Evolutionary conservation across 2,888 invertebrate genomes (phyloP).

Genomic region (Marronus borbonicus): DNA sequence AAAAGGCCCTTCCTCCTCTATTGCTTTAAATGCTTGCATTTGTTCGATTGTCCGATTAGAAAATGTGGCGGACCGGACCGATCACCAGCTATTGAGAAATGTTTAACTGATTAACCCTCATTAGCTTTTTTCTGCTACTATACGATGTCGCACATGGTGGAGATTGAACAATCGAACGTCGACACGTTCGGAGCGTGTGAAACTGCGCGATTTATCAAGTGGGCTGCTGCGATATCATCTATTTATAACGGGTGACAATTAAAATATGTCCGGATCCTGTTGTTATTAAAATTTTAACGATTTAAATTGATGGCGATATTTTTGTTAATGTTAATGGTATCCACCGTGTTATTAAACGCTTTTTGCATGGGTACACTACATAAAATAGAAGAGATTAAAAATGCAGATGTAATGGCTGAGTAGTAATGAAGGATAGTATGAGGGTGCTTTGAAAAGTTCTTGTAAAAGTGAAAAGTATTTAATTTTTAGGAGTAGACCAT

Average conservation of each 20-base stretch:
- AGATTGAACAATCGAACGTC: conserved; percentile 64
- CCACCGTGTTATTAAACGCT: too few relatives aligned
- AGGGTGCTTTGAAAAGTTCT: too few relatives aligned
- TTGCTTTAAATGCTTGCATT: background rate
- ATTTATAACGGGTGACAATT: conserved; percentile 68
- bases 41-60: conserved; percentile 23
- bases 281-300: conserved; percentile 47
- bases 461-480: too few relatives aligned
- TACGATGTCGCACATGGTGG: background rate
- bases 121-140: conserved; percentile 63
- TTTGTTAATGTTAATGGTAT: conserved; percentile 3
- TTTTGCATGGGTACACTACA: too few relatives aligned
- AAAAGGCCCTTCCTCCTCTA: conserved; percentile 9
- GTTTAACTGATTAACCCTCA: conserved; percentile 68
- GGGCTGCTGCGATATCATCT: conserved; percentile 62
- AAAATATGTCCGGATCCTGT: conserved; percentile 63
- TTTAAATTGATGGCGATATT: background rate
- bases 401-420: background rate
- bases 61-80: background rate
- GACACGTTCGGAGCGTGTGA: conserved; percentile 67
- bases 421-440: too few relatives aligned
- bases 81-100: conserved; percentile 31
- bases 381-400: background rate
- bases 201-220: conserved; percentile 63
- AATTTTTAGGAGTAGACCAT: too few relatives aligned